Evolutionary conservation across 1,140 invertebrate genomes (phyloP).

Genomic region (Halotydeus destructor): DNA sequence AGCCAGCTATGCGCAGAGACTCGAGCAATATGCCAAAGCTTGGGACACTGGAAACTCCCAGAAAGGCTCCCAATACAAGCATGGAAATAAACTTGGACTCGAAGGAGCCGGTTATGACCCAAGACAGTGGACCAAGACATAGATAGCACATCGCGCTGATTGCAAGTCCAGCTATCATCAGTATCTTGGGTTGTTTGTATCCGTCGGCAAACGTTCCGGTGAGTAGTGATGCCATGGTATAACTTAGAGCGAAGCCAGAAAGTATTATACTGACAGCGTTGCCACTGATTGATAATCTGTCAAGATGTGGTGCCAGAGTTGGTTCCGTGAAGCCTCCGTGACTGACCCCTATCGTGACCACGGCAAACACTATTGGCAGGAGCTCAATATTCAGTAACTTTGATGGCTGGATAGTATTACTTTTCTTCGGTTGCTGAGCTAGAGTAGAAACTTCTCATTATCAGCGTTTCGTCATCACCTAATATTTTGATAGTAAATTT

Average conservation of each 20-base stretch:
- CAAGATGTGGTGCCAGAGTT: constrained; percentile 46
- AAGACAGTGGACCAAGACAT: no score
- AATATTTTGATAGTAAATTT: no score
- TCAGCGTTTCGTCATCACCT: not conserved
- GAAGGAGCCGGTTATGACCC: constrained; percentile 34
- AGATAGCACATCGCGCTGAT: constrained; percentile 43
- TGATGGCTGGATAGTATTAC: constrained; percentile 32
- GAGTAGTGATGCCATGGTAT: constrained; percentile 45
- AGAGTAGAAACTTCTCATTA: not conserved
- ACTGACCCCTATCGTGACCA: constrained; percentile 41
- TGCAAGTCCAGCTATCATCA: constrained; percentile 43
- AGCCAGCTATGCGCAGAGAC: no score
- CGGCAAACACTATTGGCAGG: no score
- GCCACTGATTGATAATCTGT: constrained; percentile 18
- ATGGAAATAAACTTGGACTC: constrained; percentile 41
- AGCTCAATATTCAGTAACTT: constrained; percentile 39
- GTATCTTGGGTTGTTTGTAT: constrained; percentile 22
- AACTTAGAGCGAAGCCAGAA: constrained; percentile 42
- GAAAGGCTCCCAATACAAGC: constrained; percentile 38
- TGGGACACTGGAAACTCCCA: constrained; percentile 45
- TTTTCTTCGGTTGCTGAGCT: not conserved
- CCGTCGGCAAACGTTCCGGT: constrained; percentile 48
- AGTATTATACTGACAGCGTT: constrained; percentile 41
- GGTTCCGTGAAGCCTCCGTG: constrained; percentile 52
- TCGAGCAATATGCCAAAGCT: no score